These are phyloP conservation scores for Acromyrmex echinatior DNA, from an alignment of 1,140 invertebrate species.

Conservation along the genomic window DNA sequence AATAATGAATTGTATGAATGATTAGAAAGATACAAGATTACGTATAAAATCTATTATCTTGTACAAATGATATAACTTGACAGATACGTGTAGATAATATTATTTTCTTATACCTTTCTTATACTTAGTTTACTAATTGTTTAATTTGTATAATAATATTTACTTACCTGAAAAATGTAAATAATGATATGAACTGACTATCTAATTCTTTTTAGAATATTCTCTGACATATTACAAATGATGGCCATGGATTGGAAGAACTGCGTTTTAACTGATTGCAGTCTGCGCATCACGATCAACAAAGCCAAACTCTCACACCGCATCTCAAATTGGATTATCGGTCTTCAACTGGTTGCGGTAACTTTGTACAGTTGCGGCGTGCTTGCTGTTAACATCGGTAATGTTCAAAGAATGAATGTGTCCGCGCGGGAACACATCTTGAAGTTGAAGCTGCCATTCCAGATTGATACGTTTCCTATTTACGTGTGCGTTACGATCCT, in stretches of 20 bases:
- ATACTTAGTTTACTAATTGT: not conserved
- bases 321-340: conserved; percentile 12
- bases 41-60: not conserved
- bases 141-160: not conserved
- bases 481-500: not conserved
- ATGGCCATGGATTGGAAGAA: conserved; percentile 41
- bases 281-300: not conserved
- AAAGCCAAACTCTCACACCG: conserved; percentile 21
- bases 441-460: conserved; percentile 36
- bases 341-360: conserved; percentile 14
- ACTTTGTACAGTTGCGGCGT: not conserved
- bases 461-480: not conserved
- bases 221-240: conserved; percentile 49
- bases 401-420: not conserved
- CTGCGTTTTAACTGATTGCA: not conserved
- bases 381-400: not conserved
- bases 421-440: conserved; percentile 28
- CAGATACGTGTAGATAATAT: not conserved
- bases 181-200: not conserved
- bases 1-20: not conserved
- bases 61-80: not conserved
- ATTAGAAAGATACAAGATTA: not conserved
- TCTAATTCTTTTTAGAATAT: not conserved
- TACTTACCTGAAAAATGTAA: not conserved
- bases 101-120: not conserved